phyloP scores from a whole-genome alignment of 35 echinoderm and acorn worm species.

The Lytechinus variegatus region DNA sequence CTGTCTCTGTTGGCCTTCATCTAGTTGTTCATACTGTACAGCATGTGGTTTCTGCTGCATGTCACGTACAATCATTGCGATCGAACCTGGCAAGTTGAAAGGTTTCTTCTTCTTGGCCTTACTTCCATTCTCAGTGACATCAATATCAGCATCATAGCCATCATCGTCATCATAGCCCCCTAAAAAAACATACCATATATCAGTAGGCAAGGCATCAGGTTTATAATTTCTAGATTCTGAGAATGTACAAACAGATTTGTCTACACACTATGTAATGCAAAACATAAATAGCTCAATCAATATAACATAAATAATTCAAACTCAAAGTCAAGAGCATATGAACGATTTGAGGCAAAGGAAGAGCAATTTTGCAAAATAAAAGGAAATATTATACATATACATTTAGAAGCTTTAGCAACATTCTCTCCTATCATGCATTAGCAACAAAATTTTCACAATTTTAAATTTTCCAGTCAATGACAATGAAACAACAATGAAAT shows the following conservation, averaged over 20 bases:
- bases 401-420: too few relatives aligned
- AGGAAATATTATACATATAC: too few relatives aligned
- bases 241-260: not conserved
- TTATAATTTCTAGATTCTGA: not conserved
- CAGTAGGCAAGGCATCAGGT: not conserved
- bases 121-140: not conserved
- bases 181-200: not conserved
- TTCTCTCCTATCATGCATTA: too few relatives aligned
- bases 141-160: not conserved
- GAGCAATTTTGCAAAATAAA: too few relatives aligned
- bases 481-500: too few relatives aligned
- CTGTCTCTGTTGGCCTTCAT: conserved; percentile 66
- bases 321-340: too few relatives aligned
- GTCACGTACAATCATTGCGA: conserved; percentile 87
- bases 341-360: too few relatives aligned
- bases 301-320: too few relatives aligned
- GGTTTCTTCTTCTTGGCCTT: not conserved
- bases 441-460: too few relatives aligned
- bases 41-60: conserved; percentile 83
- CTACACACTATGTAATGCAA: not conserved
- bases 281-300: too few relatives aligned
- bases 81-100: conserved; percentile 61
- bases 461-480: too few relatives aligned
- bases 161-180: conserved; percentile 32
- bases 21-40: conserved; percentile 77